These are phyloP conservation scores for Strigamia maritima DNA, from an alignment of 2,888 invertebrate genomes.

Conservation along the genomic window DNA sequence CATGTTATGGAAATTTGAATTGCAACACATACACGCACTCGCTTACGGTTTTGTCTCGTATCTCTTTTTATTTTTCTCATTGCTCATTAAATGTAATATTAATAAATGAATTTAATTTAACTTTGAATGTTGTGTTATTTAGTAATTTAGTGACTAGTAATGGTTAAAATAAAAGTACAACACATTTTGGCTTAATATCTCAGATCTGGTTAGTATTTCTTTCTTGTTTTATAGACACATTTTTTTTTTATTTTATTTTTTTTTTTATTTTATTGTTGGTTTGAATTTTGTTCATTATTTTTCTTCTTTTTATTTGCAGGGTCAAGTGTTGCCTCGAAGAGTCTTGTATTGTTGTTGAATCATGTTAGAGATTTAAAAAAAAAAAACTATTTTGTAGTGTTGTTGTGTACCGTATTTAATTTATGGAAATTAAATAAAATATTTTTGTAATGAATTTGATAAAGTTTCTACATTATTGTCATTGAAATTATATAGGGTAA, in stretches of 20 bases:
- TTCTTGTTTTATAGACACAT: background rate
- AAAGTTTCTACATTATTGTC: too few species aligned
- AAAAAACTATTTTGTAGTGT: too few species aligned
- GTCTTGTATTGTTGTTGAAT: too few species aligned
- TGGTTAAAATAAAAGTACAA: background rate
- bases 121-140: background rate
- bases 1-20: background rate
- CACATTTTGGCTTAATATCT: conserved; percentile 28
- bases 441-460: too few species aligned
- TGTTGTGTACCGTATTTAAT: too few species aligned
- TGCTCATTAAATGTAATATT: conserved; percentile 29
- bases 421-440: too few species aligned
- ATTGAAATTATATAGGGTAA: too few species aligned
- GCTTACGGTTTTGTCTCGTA: conserved; percentile 7
- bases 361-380: too few species aligned
- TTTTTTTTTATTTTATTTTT: background rate
- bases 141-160: background rate
- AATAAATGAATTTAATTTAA: conserved; percentile 28
- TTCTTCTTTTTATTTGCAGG: background rate
- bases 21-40: background rate
- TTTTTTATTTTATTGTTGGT: background rate
- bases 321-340: too few species aligned
- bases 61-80: background rate
- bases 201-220: conserved; percentile 1
- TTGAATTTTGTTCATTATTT: background rate